Conservation (phyloP, 2,797 vertebrate species). For the Tapera naevia region DNA sequence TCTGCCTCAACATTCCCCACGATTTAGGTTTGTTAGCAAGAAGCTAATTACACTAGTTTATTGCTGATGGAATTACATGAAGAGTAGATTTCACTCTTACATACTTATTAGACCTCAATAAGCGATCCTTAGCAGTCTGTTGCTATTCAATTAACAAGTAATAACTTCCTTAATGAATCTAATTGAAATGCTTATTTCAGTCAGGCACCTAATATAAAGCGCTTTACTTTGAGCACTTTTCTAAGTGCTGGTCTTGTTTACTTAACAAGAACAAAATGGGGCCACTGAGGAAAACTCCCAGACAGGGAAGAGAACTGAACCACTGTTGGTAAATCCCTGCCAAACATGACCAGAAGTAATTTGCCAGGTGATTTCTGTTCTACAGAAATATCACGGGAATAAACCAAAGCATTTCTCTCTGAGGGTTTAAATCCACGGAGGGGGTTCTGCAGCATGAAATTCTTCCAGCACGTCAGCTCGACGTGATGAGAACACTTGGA, state of each 20-base stretch:
- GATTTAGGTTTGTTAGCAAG: conserved; percentile 80
- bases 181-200: conserved; percentile 80
- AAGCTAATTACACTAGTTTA: conserved; percentile 83
- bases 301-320: neutral
- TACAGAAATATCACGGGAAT: neutral
- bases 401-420: neutral
- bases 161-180: conserved; percentile 83
- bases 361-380: conserved; percentile 24
- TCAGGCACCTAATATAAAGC: conserved; percentile 56
- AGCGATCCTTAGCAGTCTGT: conserved; percentile 81
- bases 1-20: conserved; percentile 79
- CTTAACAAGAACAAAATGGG: conserved; percentile 57
- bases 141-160: conserved; percentile 83
- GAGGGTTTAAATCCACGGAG: neutral
- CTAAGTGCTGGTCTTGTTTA: conserved; percentile 47
- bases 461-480: neutral
- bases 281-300: neutral
- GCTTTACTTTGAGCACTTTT: conserved; percentile 62
- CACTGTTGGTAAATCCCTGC: neutral
- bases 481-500: neutral
- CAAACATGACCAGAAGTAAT: neutral
- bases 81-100: conserved; percentile 77
- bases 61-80: conserved; percentile 81
- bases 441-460: neutral
- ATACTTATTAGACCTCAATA: conserved; percentile 79